Base-by-base conservation (phyloP, 2,113 vertebrate species). In the Laticauda laticaudata region DNA sequence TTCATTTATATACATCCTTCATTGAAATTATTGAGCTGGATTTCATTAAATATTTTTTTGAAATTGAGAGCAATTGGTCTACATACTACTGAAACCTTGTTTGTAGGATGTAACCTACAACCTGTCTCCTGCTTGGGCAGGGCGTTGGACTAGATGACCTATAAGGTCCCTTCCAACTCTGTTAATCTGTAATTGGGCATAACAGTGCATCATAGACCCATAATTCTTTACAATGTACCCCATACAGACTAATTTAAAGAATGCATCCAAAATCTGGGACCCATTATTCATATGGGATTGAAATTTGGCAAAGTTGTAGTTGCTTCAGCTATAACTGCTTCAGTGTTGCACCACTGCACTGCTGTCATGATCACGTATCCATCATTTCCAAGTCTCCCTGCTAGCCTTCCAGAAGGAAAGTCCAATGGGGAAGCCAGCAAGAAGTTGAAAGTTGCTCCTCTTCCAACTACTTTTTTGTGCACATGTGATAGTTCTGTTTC, bases 1-100 rank as follows among this genome's bases (percentile, higher is more conserved):
- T 69, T 69, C n/a, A 12, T 48, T 92, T 81, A 93, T 88, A 61
- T 39, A 86, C 48, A 93, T 90, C 94, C 94, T 57, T 96, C 92
- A 90, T 92, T 85, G 59, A 91, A 93, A 94, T 45, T 0, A 0
- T 92, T 94, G 94, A 56, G 3, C 94, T 93, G 34, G 91, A 92
- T 93, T 89, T 43, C 94, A 48, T 93, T 55, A 91, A 3, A 61
- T 93, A 57, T 85, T 94, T 89, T 94, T 89, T 92, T 90, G 55
- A 93, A 94, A 59, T 39, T 12, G 92, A 93, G 11, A 29, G 3
- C 1, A 94, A 7, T 93, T 94, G 20, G 0, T 89, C 69, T 89
- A 69, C 29, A 14, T 69, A 18, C 29, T 69, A 14, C 29, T 69
- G 18, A 69, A n/a, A 18, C 29, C 64, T 14, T 69, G 29, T 34